Percentiles rank a stretch among this genome's conserved stretches.
Evolutionary conservation across 2,888 invertebrate species (phyloP).

Genomic region (Phaedon cochleariae): DNA sequence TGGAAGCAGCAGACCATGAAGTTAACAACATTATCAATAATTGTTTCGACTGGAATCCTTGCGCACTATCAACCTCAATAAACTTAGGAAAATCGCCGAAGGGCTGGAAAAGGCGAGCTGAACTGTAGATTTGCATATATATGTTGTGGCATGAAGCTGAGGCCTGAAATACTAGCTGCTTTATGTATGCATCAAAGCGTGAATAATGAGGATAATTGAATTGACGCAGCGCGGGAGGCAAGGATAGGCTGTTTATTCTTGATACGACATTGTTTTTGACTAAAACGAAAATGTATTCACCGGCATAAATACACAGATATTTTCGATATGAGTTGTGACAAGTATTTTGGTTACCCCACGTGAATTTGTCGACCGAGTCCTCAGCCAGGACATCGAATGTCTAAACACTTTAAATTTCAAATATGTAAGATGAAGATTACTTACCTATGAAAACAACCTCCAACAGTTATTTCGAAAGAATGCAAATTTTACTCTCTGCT

Average conservation of each 20-base stretch:
- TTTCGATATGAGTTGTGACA: too few relatives aligned
- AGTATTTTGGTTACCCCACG: too few relatives aligned
- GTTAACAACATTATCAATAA: conserved; percentile 16
- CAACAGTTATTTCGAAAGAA: too few relatives aligned
- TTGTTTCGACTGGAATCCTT: conserved; percentile 25
- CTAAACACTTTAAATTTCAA: too few relatives aligned
- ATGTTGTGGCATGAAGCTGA: conserved; percentile 13
- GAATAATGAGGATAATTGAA: conserved; percentile 27
- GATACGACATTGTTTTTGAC: background rate
- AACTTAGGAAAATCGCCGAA: conserved; percentile 15
- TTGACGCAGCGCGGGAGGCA: background rate
- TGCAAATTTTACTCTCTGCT: too few relatives aligned
- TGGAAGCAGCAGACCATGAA: conserved; percentile 3
- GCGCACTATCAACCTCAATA: conserved; percentile 23
- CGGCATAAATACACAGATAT: too few relatives aligned
- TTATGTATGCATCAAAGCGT: conserved; percentile 16
- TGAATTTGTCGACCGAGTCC: too few relatives aligned
- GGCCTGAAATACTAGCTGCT: conserved; percentile 24
- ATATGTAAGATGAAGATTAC: too few relatives aligned
- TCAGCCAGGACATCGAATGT: too few relatives aligned
- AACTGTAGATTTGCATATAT: conserved; percentile 26
- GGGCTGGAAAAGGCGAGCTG: conserved; percentile 19
- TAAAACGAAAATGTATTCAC: background rate
- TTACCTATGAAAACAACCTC: too few relatives aligned
- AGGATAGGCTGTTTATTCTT: background rate